phyloP scores from a whole-genome alignment of 2,888 invertebrate species.

The Panzeria rudis region DNA sequence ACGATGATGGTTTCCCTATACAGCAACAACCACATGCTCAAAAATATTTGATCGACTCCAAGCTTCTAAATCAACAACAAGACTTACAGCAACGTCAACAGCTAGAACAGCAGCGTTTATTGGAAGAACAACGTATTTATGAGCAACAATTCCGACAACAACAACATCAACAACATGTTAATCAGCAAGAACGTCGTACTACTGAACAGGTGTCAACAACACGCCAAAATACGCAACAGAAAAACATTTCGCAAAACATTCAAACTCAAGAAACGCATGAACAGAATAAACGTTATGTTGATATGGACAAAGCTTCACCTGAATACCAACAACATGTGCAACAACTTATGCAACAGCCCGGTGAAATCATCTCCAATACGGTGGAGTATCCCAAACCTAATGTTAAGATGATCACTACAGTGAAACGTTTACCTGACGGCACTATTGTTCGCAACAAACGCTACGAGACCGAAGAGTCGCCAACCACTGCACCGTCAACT shows the following conservation, averaged over 20 bases:
- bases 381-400: slow-evolving; percentile 87
- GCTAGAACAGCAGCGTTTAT: slow-evolving; percentile 81
- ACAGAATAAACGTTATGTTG: slow-evolving; percentile 81
- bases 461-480: slow-evolving; percentile 85
- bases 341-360: slow-evolving; percentile 82
- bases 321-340: slow-evolving; percentile 82
- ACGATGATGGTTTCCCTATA: slow-evolving; percentile 74
- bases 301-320: slow-evolving; percentile 82
- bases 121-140: slow-evolving; percentile 70
- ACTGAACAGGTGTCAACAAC: slow-evolving; percentile 77
- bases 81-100: slow-evolving; percentile 79
- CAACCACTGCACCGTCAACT: slow-evolving; percentile 68
- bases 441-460: slow-evolving; percentile 88
- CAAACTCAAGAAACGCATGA: slow-evolving; percentile 79
- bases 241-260: slow-evolving; percentile 77
- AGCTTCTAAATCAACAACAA: slow-evolving; percentile 77
- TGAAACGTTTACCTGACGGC: slow-evolving; percentile 87
- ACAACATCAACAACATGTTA: slow-evolving; percentile 81
- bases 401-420: slow-evolving; percentile 88
- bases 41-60: slow-evolving; percentile 76
- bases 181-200: slow-evolving; percentile 81
- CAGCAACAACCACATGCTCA: slow-evolving; percentile 43
- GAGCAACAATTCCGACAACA: slow-evolving; percentile 78
- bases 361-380: slow-evolving; percentile 85
- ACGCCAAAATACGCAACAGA: slow-evolving; percentile 77